Conservation (phyloP, 2,888 invertebrate species). For the Margaritifera margaritifera region DNA sequence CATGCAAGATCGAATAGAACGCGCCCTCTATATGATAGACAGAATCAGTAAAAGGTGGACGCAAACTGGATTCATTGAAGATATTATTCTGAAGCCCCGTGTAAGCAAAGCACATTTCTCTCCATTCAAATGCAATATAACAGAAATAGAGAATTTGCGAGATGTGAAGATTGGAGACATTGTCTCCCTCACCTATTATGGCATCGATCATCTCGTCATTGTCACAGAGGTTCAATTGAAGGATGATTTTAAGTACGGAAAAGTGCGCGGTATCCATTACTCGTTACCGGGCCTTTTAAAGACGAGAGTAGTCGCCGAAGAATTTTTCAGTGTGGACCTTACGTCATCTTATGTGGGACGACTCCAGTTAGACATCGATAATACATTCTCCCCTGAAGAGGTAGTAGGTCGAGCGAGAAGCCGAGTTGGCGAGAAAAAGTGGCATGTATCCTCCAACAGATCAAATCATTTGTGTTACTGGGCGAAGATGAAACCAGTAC, state of each 20-base stretch:
- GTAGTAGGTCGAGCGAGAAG: slow-evolving; percentile 2
- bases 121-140: too few species aligned
- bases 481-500: slow-evolving; percentile 3
- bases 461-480: slow-evolving; percentile 14
- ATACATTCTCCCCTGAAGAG: not conserved
- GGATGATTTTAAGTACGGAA: not conserved
- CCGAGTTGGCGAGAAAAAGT: slow-evolving; percentile 10
- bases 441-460: slow-evolving; percentile 1
- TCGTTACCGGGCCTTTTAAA: not conserved
- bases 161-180: slow-evolving; percentile 5
- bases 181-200: slow-evolving; percentile 6
- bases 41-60: slow-evolving; percentile 7
- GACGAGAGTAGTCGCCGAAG: slow-evolving; percentile 9
- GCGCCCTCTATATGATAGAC: not conserved
- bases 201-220: slow-evolving; percentile 4
- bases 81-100: too few species aligned
- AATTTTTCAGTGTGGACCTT: slow-evolving; percentile 4
- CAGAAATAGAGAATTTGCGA: not conserved
- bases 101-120: too few species aligned
- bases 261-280: slow-evolving; percentile 12
- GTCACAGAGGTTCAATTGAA: slow-evolving; percentile 5
- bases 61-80: slow-evolving; percentile 3
- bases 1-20: slow-evolving; percentile 2
- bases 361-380: slow-evolving; percentile 4
- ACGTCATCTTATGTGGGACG: not conserved